Evolutionary conservation across 2,888 invertebrate species (phyloP).

Genomic region (Machimus atricapillus): DNA sequence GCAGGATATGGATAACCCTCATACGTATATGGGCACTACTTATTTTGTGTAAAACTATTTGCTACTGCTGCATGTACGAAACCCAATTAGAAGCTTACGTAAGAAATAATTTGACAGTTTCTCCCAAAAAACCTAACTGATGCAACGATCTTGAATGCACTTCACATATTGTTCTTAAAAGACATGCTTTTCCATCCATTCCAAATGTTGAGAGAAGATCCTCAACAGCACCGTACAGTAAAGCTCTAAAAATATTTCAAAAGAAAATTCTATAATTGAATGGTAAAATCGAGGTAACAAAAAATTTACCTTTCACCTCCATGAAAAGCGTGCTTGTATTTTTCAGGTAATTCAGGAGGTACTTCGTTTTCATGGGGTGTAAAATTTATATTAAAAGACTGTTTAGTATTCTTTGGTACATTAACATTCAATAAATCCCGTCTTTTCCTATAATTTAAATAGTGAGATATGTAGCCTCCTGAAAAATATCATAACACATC

Average conservation of each 20-base stretch:
- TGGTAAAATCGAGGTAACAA: background rate
- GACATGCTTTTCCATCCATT: slow-evolving; percentile 81
- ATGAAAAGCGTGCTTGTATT: slow-evolving; percentile 69
- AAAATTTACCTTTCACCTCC: slow-evolving; percentile 72
- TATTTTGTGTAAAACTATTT: too few species aligned
- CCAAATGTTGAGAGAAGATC: slow-evolving; percentile 83
- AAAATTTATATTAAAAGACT: slow-evolving; percentile 46
- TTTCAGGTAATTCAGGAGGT: slow-evolving; percentile 61
- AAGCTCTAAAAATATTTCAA: slow-evolving; percentile 64
- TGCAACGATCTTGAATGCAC: slow-evolving; percentile 80
- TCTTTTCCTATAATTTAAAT: slow-evolving; percentile 70
- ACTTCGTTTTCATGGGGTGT: slow-evolving; percentile 49
- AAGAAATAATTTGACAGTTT: slow-evolving; percentile 81
- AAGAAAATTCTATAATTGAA: background rate
- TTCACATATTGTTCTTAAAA: slow-evolving; percentile 84
- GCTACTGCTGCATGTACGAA: background rate
- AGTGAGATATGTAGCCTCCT: slow-evolving; percentile 76
- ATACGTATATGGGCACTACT: too few species aligned
- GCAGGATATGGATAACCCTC: too few species aligned
- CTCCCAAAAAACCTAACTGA: slow-evolving; percentile 82
- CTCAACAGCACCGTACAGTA: slow-evolving; percentile 79
- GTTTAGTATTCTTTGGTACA: slow-evolving; percentile 3
- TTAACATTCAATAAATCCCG: slow-evolving; percentile 59
- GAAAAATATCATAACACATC: background rate
- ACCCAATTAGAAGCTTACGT: slow-evolving; percentile 69